Conservation (phyloP, 2,797 vertebrate species). For the Microctenopoma lineatum region DNA sequence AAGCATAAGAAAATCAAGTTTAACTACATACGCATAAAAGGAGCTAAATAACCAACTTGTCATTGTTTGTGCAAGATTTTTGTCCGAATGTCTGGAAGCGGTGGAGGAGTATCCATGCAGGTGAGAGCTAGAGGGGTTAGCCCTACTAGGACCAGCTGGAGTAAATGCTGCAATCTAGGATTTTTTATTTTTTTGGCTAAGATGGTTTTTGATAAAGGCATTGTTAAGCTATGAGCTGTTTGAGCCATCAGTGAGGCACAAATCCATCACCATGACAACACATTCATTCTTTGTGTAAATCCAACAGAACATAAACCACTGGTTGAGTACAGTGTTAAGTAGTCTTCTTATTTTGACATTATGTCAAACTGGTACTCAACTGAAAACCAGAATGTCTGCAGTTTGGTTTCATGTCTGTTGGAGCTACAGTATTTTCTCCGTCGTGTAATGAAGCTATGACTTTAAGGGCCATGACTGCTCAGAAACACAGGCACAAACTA, state of each 20-base stretch:
- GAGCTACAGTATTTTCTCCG: constrained; percentile 4
- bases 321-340: neutral
- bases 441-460: constrained; percentile 18
- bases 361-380: neutral
- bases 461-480: constrained; percentile 9
- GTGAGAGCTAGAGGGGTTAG: neutral
- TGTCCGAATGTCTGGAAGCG: constrained; percentile 16
- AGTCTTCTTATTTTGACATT: constrained; percentile 6
- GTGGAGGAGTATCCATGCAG: constrained; percentile 33
- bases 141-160: constrained; percentile 26
- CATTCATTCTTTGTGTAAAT: constrained; percentile 45
- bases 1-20: constrained; percentile 47
- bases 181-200: constrained; percentile 23
- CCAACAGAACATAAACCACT: constrained; percentile 27
- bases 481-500: constrained; percentile 26
- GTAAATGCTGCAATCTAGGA: constrained; percentile 12
- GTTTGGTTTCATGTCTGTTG: constrained; percentile 20
- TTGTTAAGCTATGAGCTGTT: constrained; percentile 40
- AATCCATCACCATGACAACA: constrained; percentile 27
- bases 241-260: constrained; percentile 40
- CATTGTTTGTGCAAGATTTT: constrained; percentile 7
- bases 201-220: constrained; percentile 57
- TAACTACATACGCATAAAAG: constrained; percentile 39
- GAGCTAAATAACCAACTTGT: constrained; percentile 42
- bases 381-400: neutral